Evolutionary conservation across 2,797 vertebrate species (phyloP).

Genomic region (Anguilla anguilla): DNA sequence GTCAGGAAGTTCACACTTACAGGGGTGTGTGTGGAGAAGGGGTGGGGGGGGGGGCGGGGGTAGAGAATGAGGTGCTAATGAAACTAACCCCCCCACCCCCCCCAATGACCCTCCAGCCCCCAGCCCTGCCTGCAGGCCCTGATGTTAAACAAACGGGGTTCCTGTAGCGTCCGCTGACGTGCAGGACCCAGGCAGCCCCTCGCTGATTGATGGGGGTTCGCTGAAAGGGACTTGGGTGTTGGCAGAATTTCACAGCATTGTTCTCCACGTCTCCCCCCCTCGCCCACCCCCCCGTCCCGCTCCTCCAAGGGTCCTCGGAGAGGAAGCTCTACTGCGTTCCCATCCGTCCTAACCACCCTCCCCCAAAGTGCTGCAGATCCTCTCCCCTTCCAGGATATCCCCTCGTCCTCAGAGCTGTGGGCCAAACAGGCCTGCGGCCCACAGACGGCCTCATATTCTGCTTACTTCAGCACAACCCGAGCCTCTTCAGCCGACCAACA

Average conservation of each 20-base stretch:
- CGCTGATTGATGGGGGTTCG: background rate
- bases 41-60: background rate
- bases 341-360: conserved; percentile 50
- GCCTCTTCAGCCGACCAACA: background rate
- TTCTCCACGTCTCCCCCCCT: conserved; percentile 38
- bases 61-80: background rate
- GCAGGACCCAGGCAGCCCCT: background rate
- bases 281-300: background rate
- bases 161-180: conserved; percentile 35
- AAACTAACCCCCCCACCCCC: background rate
- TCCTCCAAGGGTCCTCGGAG: conserved; percentile 41
- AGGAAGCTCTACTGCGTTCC: conserved; percentile 64
- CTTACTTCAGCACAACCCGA: conserved; percentile 53
- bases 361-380: conserved; percentile 2
- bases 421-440: conserved; percentile 17
- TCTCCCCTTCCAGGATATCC: conserved; percentile 56
- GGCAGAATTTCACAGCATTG: conserved; percentile 63
- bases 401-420: conserved; percentile 49
- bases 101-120: no score
- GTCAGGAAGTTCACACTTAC: background rate
- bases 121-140: background rate
- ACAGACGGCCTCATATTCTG: conserved; percentile 51
- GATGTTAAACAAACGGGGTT: background rate
- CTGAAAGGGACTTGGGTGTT: conserved; percentile 54
- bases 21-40: background rate